Conservation (phyloP, 2,888 invertebrate genomes). For the Diarsia brunnea region DNA sequence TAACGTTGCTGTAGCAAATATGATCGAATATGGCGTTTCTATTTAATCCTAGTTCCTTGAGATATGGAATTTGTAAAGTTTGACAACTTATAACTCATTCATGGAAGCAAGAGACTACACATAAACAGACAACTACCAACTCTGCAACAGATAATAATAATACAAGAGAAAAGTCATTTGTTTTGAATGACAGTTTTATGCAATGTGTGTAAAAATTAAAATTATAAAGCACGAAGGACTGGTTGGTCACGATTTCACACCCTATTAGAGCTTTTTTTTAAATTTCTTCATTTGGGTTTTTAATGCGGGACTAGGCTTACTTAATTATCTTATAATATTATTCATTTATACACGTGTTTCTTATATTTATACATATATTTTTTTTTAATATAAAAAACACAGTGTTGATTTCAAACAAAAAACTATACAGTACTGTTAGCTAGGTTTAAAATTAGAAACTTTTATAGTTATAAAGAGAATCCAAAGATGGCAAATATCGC, state of each 20-base stretch:
- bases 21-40: conserved; percentile 21
- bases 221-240: neutral
- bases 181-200: neutral
- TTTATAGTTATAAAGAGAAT: neutral
- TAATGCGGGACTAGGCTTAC: too few species aligned
- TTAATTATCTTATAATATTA: too few species aligned
- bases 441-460: conserved; percentile 1
- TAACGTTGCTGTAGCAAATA: neutral
- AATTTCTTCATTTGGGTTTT: too few species aligned
- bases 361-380: too few species aligned
- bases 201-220: neutral
- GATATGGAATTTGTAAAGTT: conserved; percentile 31
- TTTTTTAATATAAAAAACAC: too few species aligned
- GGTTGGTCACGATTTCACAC: too few species aligned
- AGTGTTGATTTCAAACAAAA: too few species aligned
- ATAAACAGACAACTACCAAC: conserved; percentile 9
- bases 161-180: neutral
- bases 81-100: conserved; percentile 19
- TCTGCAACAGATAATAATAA: conserved; percentile 4
- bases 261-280: too few species aligned
- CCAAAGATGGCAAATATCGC: conserved; percentile 35
- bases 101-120: conserved; percentile 2
- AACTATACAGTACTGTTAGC: too few species aligned
- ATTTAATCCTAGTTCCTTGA: conserved; percentile 16
- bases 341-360: too few species aligned